A percentile compares a stretch with the other conserved stretches of the same genome.
phyloP scores from a whole-genome alignment of 2,113 vertebrate genomes.

The Balaeniceps rex region DNA sequence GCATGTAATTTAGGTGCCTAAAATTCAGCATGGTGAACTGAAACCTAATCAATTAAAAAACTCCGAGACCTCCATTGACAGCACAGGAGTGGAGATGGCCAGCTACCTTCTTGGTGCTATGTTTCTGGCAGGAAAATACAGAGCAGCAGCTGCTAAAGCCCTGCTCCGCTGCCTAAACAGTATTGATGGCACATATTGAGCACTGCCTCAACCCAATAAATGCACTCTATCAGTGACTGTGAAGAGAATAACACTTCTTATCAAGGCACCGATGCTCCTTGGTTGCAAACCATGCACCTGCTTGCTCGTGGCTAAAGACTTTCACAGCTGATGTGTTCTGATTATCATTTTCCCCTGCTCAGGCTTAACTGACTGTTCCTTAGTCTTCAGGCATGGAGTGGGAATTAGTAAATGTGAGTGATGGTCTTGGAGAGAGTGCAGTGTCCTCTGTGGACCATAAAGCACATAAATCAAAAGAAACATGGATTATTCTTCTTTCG shows the following conservation, averaged over 20 bases:
- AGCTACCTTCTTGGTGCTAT: not conserved
- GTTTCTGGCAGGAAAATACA: not conserved
- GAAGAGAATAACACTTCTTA: not conserved
- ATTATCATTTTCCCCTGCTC: not conserved
- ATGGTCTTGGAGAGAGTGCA: not conserved
- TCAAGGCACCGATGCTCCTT: not conserved
- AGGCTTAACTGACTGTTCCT: not conserved
- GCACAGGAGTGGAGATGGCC: not conserved
- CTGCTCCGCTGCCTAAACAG: not conserved
- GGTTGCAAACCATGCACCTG: not conserved
- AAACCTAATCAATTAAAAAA: not conserved
- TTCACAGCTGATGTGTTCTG: not conserved
- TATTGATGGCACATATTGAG: not conserved
- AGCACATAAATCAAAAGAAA: not conserved
- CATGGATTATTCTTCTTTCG: fast-evolving
- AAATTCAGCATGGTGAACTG: not conserved
- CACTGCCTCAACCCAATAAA: not conserved
- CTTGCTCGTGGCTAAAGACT: not conserved
- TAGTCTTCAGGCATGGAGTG: fast-evolving
- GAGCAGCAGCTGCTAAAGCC: not conserved
- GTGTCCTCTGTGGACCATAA: not conserved
- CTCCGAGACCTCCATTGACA: not conserved
- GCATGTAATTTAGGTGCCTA: not conserved
- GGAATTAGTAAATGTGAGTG: not conserved
- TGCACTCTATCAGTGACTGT: not conserved